Base-by-base conservation (phyloP, 2,113 vertebrate species). In the Phyllostomus hastatus region DNA sequence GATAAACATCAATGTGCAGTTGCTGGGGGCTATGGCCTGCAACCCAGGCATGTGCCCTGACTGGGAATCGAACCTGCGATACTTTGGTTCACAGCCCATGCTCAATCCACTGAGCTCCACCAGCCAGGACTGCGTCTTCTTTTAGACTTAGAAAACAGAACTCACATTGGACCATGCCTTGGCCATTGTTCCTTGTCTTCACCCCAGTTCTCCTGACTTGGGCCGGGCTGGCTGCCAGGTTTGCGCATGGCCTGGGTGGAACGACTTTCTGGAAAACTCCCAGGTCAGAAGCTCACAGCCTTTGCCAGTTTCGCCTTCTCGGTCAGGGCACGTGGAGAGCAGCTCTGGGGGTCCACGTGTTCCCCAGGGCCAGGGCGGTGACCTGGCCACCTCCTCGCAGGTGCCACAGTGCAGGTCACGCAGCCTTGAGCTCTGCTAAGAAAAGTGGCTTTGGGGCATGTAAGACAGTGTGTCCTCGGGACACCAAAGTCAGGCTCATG, bases 401-500 rank as follows among this genome's bases (percentile, higher is more conserved):
- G 7, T 0, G 0, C 10, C 10, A 26, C 1, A 2, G 20, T 7
- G 17, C 7, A 33, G 82, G 11, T 24, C 80, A 16, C 24, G 14
- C 1, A 3, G 43, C 20, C 43, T 2, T 0, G 0, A 0, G 1
- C 41, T 22, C 10, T 52, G 10, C 72, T 46, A 2, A 48, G 61
- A 14, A 38, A 20, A 1, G 3, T 20, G 59, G 83, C 35, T 75
- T 41, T 50, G 1, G 26, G 52, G 20, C 16, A 0, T 1, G 10
- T 12, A 54, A 35, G 70, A 41, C 26, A 8, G 20, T 14, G 2
- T 2, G 3, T 83, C 10, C 26, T 19, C 20, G 38, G 66, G 61
- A n/a, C 6, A 24, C 2, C 1, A 0, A 10, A 24, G 31, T n/a
- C 4, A 2, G 48, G 41, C 31, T 50, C 6, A 95, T 0, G 5